A percentile compares a stretch with the other conserved stretches of the same genome.
phyloP scores from a whole-genome alignment of 1,140 invertebrate species.

The Conus ventricosus region DNA sequence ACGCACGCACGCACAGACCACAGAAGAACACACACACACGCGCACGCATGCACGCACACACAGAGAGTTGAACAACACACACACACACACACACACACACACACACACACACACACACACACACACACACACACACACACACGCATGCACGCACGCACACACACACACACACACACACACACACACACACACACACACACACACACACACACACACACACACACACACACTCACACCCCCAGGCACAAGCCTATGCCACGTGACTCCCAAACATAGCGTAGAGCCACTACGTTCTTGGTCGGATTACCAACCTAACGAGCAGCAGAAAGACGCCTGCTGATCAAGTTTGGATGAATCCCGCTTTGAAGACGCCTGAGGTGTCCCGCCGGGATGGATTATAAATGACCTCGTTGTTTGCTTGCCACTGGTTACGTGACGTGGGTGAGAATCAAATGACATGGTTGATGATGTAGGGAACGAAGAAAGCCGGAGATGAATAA shows the following conservation, averaged over 20 bases:
- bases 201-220: neutral
- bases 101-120: neutral
- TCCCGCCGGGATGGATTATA: too few relatives aligned
- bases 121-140: constrained; percentile 24
- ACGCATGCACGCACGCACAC: constrained; percentile 26
- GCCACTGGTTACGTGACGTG: too few relatives aligned
- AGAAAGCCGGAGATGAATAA: too few relatives aligned
- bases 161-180: constrained; percentile 22
- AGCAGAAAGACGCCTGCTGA: too few relatives aligned
- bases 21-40: constrained; percentile 29
- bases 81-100: constrained; percentile 15
- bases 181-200: constrained; percentile 9
- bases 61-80: constrained; percentile 6
- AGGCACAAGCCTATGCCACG: neutral
- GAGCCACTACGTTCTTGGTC: too few relatives aligned
- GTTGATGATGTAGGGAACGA: too few relatives aligned
- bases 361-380: too few relatives aligned
- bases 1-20: constrained; percentile 13
- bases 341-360: too few relatives aligned
- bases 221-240: neutral
- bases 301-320: too few relatives aligned
- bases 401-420: too few relatives aligned
- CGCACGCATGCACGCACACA: constrained; percentile 23
- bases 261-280: neutral
- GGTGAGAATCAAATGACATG: too few relatives aligned